These are phyloP conservation scores for Pseudococcus jackbeardsleyi DNA, from an alignment of 2,888 invertebrate genomes.

Conservation along the genomic window DNA sequence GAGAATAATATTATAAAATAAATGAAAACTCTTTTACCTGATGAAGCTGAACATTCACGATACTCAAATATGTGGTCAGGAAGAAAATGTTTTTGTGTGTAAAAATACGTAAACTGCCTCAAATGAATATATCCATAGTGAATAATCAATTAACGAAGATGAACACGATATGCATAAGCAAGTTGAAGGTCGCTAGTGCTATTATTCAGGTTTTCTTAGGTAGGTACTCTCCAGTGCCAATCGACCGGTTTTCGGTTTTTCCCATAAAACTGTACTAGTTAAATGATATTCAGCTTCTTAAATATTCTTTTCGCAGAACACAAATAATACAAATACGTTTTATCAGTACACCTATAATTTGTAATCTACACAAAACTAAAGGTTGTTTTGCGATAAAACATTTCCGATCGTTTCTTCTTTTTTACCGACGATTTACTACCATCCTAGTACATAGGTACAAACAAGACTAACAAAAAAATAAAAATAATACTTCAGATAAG, in stretches of 20 bases:
- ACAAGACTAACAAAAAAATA: not conserved
- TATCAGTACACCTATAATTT: not conserved
- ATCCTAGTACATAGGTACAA: no score
- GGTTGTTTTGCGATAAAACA: constrained; percentile 36
- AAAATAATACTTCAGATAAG: not conserved
- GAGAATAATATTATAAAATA: not conserved
- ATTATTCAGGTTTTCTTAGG: constrained; percentile 25
- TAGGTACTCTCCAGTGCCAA: constrained; percentile 6
- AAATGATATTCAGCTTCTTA: constrained; percentile 13
- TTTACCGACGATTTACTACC: not conserved
- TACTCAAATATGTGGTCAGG: not conserved
- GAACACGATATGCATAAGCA: constrained; percentile 20
- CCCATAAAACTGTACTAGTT: not conserved
- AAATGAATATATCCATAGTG: not conserved
- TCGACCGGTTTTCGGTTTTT: constrained; percentile 50
- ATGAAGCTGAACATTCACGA: not conserved
- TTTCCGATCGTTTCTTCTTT: not conserved
- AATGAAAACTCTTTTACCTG: not conserved
- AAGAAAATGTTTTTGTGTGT: not conserved
- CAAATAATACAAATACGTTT: not conserved
- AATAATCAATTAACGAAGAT: constrained; percentile 35
- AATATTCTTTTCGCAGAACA: constrained; percentile 3
- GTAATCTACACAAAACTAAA: not conserved
- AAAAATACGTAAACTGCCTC: not conserved
- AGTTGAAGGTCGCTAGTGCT: constrained; percentile 41